Base-by-base conservation (phyloP, 2,113 vertebrate species). In the Xiphophorus maculatus region DNA sequence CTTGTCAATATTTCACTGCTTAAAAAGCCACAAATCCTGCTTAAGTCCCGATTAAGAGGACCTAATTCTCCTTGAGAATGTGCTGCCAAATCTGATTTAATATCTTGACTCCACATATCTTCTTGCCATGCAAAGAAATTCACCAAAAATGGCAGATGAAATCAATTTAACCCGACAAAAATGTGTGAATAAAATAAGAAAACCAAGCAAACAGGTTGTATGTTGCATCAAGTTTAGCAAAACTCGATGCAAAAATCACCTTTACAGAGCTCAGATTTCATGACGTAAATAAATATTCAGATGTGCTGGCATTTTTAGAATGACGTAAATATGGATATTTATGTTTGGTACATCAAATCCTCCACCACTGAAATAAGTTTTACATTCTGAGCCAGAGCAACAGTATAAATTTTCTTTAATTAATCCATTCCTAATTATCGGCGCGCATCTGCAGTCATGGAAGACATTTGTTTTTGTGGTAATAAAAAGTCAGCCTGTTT, bases 401-500 rank as follows among this genome's bases (percentile, higher is more conserved):
- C 3, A 4, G n/a, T 12, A 69, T 67, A 76, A 81, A 81, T 81
- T 82, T 80, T 72, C 27, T 82, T 69, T 76, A 83, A 83, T 87
- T 80, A 88, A 68, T 63, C 40, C 27, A 30, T 37, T 77, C 63
- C 81, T 87, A 84, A 90, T 89, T 86, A 79, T 75, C 25, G n/a
- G 69, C 76, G 44, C 68, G 65, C 76, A 65, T 65, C 71, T 80
- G 70, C 70, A 87, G 73, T 63, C 44, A 58, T 69, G 80, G 71
- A 78, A 84, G 81, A 80, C 85, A 67, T 93, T 92, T 92, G 87
- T 91, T 91, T 92, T 88, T 33, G 86, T 82, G 79, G 76, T 86
- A 87, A 92, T 92, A 91, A 89, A 90, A 88, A 91, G 85, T 85
- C 89, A 87, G 88, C 82, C 87, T 90, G 89, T 90, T 90, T 91